Evolutionary conservation across 2,888 invertebrate genomes (phyloP).

Genomic region (Candidula unifasciata): DNA sequence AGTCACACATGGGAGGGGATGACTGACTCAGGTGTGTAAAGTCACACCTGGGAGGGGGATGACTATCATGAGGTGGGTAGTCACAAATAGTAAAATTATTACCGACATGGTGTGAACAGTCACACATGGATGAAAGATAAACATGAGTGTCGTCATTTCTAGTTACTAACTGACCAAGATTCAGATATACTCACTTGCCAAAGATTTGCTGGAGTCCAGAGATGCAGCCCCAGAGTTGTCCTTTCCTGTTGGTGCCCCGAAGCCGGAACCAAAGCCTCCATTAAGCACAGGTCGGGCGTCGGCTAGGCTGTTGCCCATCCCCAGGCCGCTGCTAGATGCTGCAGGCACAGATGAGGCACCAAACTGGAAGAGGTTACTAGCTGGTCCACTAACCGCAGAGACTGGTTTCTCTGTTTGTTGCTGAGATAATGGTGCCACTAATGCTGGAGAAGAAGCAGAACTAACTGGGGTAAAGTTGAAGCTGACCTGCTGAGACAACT

Average conservation of each 20-base stretch:
- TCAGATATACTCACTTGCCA: neutral
- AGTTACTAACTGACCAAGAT: too few relatives aligned
- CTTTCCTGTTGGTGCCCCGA: neutral
- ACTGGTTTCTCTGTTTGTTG: neutral
- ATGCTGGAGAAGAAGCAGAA: neutral
- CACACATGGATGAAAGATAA: too few relatives aligned
- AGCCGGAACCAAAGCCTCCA: conserved; percentile 35
- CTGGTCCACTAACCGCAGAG: neutral
- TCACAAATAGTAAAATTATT: too few relatives aligned
- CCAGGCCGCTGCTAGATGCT: conserved; percentile 12
- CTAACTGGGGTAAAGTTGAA: conserved; percentile 15
- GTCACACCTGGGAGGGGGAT: too few relatives aligned
- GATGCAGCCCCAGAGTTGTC: neutral
- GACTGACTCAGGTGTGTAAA: too few relatives aligned
- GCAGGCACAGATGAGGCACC: conserved; percentile 27
- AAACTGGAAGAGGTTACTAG: conserved; percentile 46
- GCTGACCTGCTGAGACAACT: neutral
- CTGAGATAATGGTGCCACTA: neutral
- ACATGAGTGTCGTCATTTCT: too few relatives aligned
- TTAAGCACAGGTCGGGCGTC: conserved; percentile 27
- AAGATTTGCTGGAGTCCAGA: conserved; percentile 1
- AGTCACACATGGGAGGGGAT: too few relatives aligned
- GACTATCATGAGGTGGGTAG: too few relatives aligned
- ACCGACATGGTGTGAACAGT: too few relatives aligned
- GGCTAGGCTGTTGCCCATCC: conserved; percentile 27